These are phyloP conservation scores for Tragulus kanchil DNA, from an alignment of 2,113 vertebrate species.

Conservation along the genomic window DNA sequence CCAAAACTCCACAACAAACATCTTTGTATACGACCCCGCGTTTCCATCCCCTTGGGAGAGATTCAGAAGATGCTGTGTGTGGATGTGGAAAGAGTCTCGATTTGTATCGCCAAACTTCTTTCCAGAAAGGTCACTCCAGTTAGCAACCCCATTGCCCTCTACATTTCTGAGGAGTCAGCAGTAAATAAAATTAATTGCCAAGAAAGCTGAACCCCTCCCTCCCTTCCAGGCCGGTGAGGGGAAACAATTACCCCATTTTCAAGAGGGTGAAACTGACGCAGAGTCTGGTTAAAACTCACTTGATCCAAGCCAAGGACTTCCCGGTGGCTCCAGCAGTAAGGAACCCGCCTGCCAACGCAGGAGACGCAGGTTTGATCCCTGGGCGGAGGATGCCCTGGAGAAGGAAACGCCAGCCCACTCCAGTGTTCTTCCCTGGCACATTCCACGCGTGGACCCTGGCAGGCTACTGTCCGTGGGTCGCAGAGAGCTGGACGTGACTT, in stretches of 20 bases:
- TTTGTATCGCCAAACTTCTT: neutral
- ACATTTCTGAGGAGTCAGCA: neutral
- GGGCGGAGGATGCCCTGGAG: neutral
- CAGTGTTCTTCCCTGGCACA: neutral
- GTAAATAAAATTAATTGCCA: neutral
- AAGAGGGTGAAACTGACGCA: neutral
- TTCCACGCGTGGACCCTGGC: neutral
- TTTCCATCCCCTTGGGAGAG: neutral
- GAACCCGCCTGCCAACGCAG: neutral
- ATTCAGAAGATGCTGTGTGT: neutral
- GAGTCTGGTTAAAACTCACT: neutral
- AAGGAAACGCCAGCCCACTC: neutral
- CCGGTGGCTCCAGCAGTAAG: neutral
- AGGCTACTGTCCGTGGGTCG: neutral
- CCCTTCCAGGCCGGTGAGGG: neutral
- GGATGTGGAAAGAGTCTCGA: neutral
- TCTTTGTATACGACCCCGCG: neutral
- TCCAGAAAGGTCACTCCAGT: neutral
- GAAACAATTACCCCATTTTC: neutral
- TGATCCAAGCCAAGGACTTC: neutral
- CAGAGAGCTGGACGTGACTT: neutral
- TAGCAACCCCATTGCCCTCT: neutral
- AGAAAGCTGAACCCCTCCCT: fast-evolving
- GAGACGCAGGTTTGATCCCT: neutral
- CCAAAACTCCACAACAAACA: fast-evolving